These are phyloP conservation scores for Bombus confusus DNA, from an alignment of 1,140 invertebrate genomes.

Conservation along the genomic window DNA sequence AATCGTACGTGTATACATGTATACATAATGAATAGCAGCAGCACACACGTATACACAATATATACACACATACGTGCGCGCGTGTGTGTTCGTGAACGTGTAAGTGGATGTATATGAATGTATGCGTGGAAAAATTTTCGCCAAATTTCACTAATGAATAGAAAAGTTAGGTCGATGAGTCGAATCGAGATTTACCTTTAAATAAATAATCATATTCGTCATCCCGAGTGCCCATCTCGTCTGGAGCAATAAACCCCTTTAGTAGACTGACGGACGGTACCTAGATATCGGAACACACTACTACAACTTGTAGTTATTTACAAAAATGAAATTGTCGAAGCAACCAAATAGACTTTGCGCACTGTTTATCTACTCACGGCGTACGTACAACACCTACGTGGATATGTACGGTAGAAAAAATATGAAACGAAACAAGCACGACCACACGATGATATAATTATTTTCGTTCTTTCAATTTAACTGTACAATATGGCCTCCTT, in stretches of 20 bases:
- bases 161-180: not conserved
- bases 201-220: constrained; percentile 99
- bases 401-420: constrained; percentile 35
- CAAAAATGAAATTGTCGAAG: constrained; percentile 40
- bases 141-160: not conserved
- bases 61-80: not conserved
- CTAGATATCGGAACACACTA: constrained; percentile 52
- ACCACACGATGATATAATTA: constrained; percentile 68
- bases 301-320: constrained; percentile 64
- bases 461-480: constrained; percentile 82
- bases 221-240: constrained; percentile 96
- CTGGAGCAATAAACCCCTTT: constrained; percentile 66
- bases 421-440: constrained; percentile 40
- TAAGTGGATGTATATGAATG: not conserved
- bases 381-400: constrained; percentile 4
- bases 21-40: not conserved
- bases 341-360: constrained; percentile 35
- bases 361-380: constrained; percentile 27
- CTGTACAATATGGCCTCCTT: constrained; percentile 84
- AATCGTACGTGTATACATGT: not conserved
- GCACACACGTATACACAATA: not conserved
- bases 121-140: constrained; percentile 38
- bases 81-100: not conserved
- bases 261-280: constrained; percentile 55
- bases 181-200: constrained; percentile 92